Evolutionary conservation across 2,113 vertebrate species (phyloP).

Genomic region (Cercocebus atys): DNA sequence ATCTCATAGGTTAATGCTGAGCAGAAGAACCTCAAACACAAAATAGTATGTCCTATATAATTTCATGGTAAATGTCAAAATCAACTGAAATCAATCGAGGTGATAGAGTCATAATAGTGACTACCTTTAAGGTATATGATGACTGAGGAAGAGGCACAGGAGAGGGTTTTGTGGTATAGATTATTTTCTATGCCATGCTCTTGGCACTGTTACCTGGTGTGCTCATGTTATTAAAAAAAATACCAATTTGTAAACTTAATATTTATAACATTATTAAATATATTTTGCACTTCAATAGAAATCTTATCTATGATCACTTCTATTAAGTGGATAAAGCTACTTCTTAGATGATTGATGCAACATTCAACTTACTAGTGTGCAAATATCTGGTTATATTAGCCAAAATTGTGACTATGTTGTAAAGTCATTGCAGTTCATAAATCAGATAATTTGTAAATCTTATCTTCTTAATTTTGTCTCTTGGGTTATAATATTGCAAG

Average conservation of each 20-base stretch:
- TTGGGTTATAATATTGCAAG: not conserved
- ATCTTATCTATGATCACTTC: not conserved
- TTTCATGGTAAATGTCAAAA: not conserved
- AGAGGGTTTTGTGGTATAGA: not conserved
- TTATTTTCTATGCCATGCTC: not conserved
- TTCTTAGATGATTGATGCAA: not conserved
- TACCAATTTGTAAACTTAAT: not conserved
- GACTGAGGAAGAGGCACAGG: not conserved
- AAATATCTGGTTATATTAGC: not conserved
- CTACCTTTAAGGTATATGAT: accelerated
- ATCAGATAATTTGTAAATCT: not conserved
- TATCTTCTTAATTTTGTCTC: not conserved
- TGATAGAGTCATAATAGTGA: not conserved
- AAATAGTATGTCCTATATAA: not conserved
- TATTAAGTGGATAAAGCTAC: not conserved
- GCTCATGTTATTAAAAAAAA: not conserved
- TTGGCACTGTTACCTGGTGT: not conserved
- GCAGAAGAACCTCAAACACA: not conserved
- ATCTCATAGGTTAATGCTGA: not conserved
- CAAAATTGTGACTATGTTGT: not conserved
- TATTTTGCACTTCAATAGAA: not conserved
- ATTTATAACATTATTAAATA: not conserved
- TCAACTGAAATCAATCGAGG: not conserved
- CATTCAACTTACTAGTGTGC: not conserved
- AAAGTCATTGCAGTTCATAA: not conserved